A percentile compares a stretch with the other conserved stretches of the same genome.
These are phyloP conservation scores for Adrianichthys oophorus DNA, from an alignment of 2,797 vertebrate species.

Conservation along the genomic window DNA sequence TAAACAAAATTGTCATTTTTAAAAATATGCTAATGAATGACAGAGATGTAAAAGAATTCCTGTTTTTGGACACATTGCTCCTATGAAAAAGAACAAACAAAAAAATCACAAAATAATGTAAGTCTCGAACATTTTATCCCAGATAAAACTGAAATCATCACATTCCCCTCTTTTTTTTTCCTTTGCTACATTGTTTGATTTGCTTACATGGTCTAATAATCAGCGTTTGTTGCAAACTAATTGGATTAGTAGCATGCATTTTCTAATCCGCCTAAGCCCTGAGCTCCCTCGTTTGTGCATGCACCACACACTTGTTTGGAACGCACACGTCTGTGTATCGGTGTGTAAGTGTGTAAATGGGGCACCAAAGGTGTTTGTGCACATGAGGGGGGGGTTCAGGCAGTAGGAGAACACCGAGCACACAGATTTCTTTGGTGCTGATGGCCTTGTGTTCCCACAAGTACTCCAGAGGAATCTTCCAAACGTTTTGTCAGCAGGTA, in stretches of 20 bases:
- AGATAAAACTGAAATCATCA: background rate
- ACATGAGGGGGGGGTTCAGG: conserved; percentile 11
- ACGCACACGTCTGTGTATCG: conserved; percentile 1
- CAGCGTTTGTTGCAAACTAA: conserved; percentile 47
- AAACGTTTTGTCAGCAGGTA: conserved; percentile 48
- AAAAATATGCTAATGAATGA: no score
- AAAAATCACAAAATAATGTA: no score
- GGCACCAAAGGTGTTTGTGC: conserved; percentile 20
- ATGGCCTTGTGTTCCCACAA: conserved; percentile 21
- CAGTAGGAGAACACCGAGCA: conserved; percentile 6
- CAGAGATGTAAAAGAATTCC: no score
- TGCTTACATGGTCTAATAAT: conserved; percentile 23
- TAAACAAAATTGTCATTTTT: no score
- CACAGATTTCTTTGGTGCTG: conserved; percentile 15
- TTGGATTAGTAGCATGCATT: conserved; percentile 56
- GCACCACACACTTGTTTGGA: conserved; percentile 4
- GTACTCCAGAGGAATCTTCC: conserved; percentile 16
- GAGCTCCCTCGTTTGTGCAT: conserved; percentile 19
- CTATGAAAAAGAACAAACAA: no score
- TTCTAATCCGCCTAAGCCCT: conserved; percentile 54
- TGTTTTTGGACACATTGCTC: no score
- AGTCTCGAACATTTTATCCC: background rate
- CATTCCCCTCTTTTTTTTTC: background rate
- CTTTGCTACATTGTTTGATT: conserved; percentile 25
- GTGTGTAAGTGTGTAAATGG: conserved; percentile 15